Evolutionary conservation across 2,797 vertebrate species (phyloP), one percentile per base, ranked within the genome.

Genomic region (Melanotaenia maccullochi): DNA sequence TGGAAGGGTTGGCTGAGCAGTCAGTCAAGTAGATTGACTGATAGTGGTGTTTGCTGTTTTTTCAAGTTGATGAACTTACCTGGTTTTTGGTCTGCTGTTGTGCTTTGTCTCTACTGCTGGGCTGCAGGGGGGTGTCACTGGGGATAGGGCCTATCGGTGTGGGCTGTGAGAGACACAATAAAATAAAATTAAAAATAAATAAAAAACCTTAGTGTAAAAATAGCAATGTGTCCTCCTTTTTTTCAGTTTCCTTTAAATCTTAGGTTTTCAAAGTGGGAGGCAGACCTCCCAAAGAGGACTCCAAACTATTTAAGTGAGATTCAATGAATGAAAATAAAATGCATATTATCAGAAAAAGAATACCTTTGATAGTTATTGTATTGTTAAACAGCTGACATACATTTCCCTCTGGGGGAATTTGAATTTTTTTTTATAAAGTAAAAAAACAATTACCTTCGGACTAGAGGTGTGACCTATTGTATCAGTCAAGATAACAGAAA

Each of bases 111-210:
- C 96, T 94, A 88, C 91, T 95, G 78, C 94, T 96, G 67, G 96
- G 93, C 91, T 95, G 97, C 83, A 94, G 80, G 47, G 96, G 95
- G 56, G 96, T 92, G 82, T 99, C 97, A 16, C 94, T 95, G 85
- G 97, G 96, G 86, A 97, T 96, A 9, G 97, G 96, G 91, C 97
- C 97, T 42, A 99, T 97, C 3, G 97, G 97, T 56, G 97, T 99
- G 65, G 97, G 97, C 97, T 98, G 90, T 0, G 36, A 68, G 16
- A 61, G 65, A 71, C 12, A 38, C 12, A 38, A 54, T 24, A 49
- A 25, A 52, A 60, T 56, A 60, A 18, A 63, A 73, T 20, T 16
- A 25, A 12, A 28, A 62, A 16, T 57, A n/a, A 3, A 0, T 4
- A 9, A 4, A 7, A 61, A 0, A 20, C 38, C 18, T 24, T 22